A percentile compares a stretch with the other conserved stretches of the same genome.
Evolutionary conservation across 2,797 vertebrate genomes (phyloP).

Genomic region (Alfaro cultratus): DNA sequence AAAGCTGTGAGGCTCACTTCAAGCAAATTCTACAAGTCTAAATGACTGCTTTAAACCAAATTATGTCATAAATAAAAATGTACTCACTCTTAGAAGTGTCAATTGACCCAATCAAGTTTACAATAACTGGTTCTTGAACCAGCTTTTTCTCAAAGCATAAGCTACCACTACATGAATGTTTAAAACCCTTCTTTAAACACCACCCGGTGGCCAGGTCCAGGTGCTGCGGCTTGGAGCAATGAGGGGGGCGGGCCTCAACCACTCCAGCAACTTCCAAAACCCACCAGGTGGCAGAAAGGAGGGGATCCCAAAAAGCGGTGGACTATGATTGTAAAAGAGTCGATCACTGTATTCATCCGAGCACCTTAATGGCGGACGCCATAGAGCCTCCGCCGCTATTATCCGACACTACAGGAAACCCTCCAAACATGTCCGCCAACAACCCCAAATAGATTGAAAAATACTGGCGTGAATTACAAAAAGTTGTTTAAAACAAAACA

Average conservation of each 20-base stretch:
- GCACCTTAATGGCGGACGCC: conserved; percentile 68
- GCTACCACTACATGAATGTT: conserved; percentile 68
- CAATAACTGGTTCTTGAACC: conserved; percentile 66
- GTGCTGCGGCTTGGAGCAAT: conserved; percentile 36
- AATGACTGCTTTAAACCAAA: conserved; percentile 58
- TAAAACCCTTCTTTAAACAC: conserved; percentile 11
- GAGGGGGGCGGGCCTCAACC: conserved; percentile 12
- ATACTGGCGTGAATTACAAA: conserved; percentile 29
- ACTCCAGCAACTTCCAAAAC: conserved; percentile 35
- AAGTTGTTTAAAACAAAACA: conserved; percentile 14
- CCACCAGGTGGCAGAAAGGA: conserved; percentile 44
- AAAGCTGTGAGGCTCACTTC: conserved; percentile 39
- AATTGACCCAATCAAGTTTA: conserved; percentile 62
- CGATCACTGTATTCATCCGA: conserved; percentile 69
- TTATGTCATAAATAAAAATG: conserved; percentile 2
- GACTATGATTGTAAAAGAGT: conserved; percentile 67
- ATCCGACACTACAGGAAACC: conserved; percentile 43
- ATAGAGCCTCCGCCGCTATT: conserved; percentile 43
- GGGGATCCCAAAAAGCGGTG: conserved; percentile 44
- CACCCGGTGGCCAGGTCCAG: conserved; percentile 48
- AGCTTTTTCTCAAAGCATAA: conserved; percentile 65
- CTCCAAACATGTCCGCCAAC: conserved; percentile 28
- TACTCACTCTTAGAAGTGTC: conserved; percentile 22
- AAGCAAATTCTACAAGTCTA: conserved; percentile 53
- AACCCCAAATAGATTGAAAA: conserved; percentile 61